Percentiles rank a stretch among this genome's conserved stretches.
Evolutionary conservation across 2,113 vertebrate species (phyloP).

Genomic region (Chaetodon auriga): DNA sequence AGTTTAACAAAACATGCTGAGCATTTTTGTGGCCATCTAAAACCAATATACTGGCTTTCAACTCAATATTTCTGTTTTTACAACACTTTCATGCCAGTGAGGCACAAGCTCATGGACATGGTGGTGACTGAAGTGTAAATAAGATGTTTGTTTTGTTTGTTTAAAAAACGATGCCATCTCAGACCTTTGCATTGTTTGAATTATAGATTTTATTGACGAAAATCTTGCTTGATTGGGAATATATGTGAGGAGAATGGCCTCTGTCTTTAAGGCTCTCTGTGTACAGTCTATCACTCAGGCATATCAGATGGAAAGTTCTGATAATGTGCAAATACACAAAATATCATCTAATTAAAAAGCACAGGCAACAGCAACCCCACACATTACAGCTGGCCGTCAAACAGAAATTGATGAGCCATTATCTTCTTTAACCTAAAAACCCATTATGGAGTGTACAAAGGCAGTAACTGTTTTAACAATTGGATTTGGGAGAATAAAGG

Average conservation of each 20-base stretch:
- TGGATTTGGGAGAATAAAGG: not conserved
- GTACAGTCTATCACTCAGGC: not conserved
- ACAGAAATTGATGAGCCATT: not conserved
- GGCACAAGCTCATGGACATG: not conserved
- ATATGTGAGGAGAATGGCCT: not conserved
- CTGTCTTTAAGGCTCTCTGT: not conserved
- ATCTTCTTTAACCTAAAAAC: not conserved
- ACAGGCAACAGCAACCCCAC: not conserved
- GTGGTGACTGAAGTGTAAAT: not conserved
- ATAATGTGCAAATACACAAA: conserved; percentile 20
- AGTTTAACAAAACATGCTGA: conserved; percentile 15
- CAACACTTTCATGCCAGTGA: not conserved
- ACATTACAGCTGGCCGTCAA: not conserved
- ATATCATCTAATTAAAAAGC: not conserved
- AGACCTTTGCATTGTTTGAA: not conserved
- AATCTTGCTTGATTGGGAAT: conserved; percentile 4
- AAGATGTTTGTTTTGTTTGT: not conserved
- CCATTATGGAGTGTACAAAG: not conserved
- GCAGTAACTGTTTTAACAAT: not conserved
- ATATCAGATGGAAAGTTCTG: not conserved
- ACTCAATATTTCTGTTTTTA: not conserved
- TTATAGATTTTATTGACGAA: not conserved
- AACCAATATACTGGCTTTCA: conserved; percentile 9
- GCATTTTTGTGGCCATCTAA: conserved; percentile 25
- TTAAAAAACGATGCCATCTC: not conserved